phyloP scores from a whole-genome alignment of 1,140 invertebrate species.

The Sitophilus oryzae region DNA sequence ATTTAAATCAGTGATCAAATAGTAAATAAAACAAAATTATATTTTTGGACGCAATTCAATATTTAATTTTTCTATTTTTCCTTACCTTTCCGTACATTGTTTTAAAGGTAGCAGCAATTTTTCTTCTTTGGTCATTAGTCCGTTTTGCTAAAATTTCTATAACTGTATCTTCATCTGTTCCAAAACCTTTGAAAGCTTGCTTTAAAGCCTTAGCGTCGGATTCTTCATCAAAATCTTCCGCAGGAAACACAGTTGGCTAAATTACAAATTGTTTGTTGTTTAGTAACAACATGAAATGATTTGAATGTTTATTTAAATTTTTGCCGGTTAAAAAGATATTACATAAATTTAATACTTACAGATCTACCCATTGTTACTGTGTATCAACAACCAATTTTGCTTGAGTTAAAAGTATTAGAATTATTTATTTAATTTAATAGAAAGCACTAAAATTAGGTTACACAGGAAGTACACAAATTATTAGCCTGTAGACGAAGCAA shows the following conservation, averaged over 20 bases:
- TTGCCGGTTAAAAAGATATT: background rate
- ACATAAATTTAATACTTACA: background rate
- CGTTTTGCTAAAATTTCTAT: conserved; percentile 72
- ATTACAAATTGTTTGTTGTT: no score
- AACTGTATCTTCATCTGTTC: conserved; percentile 78
- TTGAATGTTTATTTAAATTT: background rate
- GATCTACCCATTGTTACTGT: background rate
- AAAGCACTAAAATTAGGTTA: no score
- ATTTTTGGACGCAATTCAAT: no score
- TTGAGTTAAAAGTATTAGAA: no score
- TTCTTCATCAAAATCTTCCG: conserved; percentile 58
- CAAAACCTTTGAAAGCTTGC: conserved; percentile 82
- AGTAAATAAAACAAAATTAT: no score
- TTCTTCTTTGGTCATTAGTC: conserved; percentile 66
- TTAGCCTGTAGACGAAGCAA: no score
- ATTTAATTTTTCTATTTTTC: no score
- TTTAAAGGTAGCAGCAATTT: conserved; percentile 69
- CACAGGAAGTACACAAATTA: no score
- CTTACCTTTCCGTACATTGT: conserved; percentile 75
- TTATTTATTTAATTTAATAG: no score
- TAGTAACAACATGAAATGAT: no score
- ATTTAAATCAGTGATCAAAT: no score
- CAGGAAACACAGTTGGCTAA: conserved; percentile 57
- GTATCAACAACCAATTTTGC: no score
- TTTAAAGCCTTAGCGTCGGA: conserved; percentile 72